These are phyloP conservation scores for Peromyscus aztecus DNA, from an alignment of 2,797 vertebrate species.

Conservation along the genomic window DNA sequence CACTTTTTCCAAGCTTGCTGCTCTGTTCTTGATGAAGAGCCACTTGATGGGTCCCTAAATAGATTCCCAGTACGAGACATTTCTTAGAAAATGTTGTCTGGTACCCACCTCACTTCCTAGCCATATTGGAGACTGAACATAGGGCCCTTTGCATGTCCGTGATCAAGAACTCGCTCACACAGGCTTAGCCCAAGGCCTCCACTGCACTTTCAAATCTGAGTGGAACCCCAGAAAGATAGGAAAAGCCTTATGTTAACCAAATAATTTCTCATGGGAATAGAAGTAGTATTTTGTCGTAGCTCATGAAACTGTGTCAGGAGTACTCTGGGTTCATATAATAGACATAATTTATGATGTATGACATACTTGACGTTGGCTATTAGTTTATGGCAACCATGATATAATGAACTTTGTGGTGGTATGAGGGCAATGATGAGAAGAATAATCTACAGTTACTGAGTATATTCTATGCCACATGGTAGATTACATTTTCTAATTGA, in stretches of 20 bases:
- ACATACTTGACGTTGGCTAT: neutral
- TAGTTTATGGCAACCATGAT: neutral
- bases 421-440: too few species aligned
- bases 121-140: neutral
- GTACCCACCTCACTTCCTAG: neutral
- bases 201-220: neutral
- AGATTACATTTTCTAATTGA: neutral
- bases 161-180: neutral
- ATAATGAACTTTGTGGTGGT: neutral
- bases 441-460: neutral
- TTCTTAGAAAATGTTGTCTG: neutral
- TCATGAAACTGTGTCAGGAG: neutral
- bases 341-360: neutral
- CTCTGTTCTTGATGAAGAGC: conserved; percentile 44
- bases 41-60: conserved; percentile 58
- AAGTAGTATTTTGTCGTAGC: neutral
- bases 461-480: neutral
- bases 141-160: neutral
- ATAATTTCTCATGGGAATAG: neutral
- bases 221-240: neutral
- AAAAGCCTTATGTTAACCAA: neutral
- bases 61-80: conserved; percentile 29
- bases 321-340: neutral
- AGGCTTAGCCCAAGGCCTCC: neutral
- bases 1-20: conserved; percentile 73